Evolutionary conservation across 2,113 vertebrate genomes (phyloP).

Genomic region (Myiozetetes cayanensis): DNA sequence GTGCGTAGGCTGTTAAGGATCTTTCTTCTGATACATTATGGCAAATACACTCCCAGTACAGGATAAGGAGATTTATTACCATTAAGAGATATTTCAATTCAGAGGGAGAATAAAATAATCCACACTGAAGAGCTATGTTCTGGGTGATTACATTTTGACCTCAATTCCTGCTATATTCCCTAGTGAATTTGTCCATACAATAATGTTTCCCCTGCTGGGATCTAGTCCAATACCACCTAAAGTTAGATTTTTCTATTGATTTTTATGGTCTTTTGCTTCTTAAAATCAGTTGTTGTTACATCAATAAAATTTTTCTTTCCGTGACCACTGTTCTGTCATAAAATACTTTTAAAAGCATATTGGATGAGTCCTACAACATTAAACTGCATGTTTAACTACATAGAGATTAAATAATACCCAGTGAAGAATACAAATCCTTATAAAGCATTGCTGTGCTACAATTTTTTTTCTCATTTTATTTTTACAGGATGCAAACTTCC

Average conservation of each 20-base stretch:
- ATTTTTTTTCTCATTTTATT: background rate
- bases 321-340: background rate
- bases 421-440: background rate
- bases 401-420: background rate
- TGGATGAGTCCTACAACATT: background rate
- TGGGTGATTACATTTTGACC: constrained; percentile 33
- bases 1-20: background rate
- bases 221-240: background rate
- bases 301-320: background rate
- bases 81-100: constrained; percentile 20
- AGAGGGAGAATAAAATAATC: constrained; percentile 30
- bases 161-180: background rate
- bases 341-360: background rate
- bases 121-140: background rate
- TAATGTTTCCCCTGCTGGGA: background rate
- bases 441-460: background rate
- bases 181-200: background rate
- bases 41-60: background rate
- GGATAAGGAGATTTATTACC: constrained; percentile 27
- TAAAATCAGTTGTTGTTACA: background rate
- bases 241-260: background rate
- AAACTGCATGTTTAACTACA: background rate
- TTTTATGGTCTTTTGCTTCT: background rate
- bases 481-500: background rate
- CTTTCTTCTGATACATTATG: background rate